phyloP scores from a whole-genome alignment of 2,797 vertebrate species.

The Falco berigora region DNA sequence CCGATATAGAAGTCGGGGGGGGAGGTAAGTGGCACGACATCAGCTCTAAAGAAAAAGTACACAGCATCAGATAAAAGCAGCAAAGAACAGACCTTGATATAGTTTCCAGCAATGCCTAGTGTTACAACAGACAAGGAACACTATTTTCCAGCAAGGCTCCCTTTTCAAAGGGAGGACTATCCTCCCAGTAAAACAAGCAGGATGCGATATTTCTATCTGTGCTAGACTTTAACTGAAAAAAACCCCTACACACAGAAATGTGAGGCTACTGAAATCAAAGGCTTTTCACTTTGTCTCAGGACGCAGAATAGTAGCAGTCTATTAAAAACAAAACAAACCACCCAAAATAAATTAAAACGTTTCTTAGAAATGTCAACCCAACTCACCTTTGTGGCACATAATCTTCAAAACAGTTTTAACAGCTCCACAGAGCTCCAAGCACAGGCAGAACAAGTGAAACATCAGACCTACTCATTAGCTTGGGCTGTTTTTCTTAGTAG shows the following conservation, averaged over 20 bases:
- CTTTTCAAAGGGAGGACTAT: neutral
- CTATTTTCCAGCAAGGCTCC: neutral
- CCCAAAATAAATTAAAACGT: fast-evolving
- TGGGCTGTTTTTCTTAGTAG: neutral
- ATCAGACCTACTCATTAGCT: conserved; percentile 80
- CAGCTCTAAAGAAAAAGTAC: neutral
- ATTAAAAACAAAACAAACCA: neutral
- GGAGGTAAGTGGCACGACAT: no score
- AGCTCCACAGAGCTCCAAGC: neutral
- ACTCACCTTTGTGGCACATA: neutral
- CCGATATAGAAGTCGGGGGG: fast-evolving
- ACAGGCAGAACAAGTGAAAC: conserved; percentile 69
- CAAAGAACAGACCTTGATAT: neutral
- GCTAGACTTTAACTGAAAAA: neutral
- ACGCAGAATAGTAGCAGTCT: neutral
- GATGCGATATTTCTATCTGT: neutral
- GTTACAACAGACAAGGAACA: neutral
- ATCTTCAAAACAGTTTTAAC: neutral
- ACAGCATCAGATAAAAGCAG: neutral
- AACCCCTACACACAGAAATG: fast-evolving
- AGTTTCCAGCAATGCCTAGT: neutral
- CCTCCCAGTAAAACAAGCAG: neutral
- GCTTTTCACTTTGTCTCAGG: neutral
- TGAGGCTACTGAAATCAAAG: neutral
- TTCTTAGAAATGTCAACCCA: neutral